Evolutionary conservation across 1,140 invertebrate genomes (phyloP).

Genomic region (Leptinotarsa texana): DNA sequence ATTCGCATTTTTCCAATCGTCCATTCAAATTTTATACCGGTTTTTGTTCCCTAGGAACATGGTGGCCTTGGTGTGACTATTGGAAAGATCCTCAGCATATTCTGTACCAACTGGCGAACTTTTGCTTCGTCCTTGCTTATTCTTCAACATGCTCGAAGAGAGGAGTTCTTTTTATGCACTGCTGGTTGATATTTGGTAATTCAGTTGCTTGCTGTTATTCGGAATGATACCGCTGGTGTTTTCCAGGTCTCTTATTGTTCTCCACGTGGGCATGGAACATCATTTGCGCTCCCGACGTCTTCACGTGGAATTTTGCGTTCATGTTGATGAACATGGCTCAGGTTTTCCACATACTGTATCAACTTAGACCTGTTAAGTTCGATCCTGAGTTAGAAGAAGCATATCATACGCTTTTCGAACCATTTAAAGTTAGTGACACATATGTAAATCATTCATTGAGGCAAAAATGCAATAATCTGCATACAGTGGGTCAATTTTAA

Average conservation of each 20-base stretch:
- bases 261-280: constrained; percentile 89
- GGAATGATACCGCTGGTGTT: not conserved
- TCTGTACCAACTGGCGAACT: constrained; percentile 72
- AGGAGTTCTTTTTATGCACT: constrained; percentile 81
- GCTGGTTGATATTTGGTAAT: constrained; percentile 75
- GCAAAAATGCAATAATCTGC: too few relatives aligned
- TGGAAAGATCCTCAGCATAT: constrained; percentile 73
- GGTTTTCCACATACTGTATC: constrained; percentile 79
- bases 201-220: constrained; percentile 4
- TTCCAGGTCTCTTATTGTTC: constrained; percentile 77
- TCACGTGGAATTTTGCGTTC: constrained; percentile 88
- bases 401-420: constrained; percentile 81
- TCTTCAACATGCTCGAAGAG: constrained; percentile 76
- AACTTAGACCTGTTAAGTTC: constrained; percentile 82
- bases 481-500: too few relatives aligned
- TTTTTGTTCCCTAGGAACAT: constrained; percentile 55
- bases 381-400: constrained; percentile 83
- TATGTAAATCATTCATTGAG: too few relatives aligned
- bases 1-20: too few relatives aligned
- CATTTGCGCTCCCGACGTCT: constrained; percentile 85
- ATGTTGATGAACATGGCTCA: constrained; percentile 83
- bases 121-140: constrained; percentile 75
- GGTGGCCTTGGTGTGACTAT: constrained; percentile 67
- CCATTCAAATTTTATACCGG: too few relatives aligned
- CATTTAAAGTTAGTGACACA: constrained; percentile 63